Conservation (phyloP, 2,113 vertebrate genomes). For the Cryptotis parvus region DNA sequence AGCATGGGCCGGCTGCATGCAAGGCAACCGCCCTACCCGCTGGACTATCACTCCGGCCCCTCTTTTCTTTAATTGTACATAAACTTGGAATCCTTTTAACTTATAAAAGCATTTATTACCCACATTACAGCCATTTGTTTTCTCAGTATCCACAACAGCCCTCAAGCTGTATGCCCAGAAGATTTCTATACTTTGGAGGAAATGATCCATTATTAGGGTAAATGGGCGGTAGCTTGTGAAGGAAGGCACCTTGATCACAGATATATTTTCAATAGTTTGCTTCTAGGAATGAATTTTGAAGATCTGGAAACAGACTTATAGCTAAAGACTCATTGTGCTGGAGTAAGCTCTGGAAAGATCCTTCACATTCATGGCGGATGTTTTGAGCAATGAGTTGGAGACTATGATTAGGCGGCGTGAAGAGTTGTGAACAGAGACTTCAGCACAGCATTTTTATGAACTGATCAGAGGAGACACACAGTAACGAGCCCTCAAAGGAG, state of each 20-base stretch:
- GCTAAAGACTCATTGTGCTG: background rate
- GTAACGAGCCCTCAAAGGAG: background rate
- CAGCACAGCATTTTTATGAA: background rate
- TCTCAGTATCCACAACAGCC: background rate
- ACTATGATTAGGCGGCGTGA: background rate
- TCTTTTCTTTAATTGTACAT: conserved; percentile 11
- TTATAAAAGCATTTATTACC: background rate
- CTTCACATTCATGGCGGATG: background rate
- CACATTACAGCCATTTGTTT: background rate
- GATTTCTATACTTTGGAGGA: background rate
- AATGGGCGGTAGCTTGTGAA: background rate
- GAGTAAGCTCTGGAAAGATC: background rate
- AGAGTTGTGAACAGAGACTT: background rate
- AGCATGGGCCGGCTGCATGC: too few species aligned
- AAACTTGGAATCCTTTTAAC: background rate
- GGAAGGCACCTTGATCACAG: background rate
- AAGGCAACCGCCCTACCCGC: too few species aligned
- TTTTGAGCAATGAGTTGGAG: background rate
- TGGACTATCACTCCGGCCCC: too few species aligned
- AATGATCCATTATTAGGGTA: background rate
- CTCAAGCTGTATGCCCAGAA: background rate
- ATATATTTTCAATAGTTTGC: background rate
- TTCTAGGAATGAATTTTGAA: background rate
- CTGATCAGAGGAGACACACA: background rate
- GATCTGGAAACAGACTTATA: background rate